Base-by-base conservation (phyloP, 2,888 invertebrate genomes). In the Taenaris catops region DNA sequence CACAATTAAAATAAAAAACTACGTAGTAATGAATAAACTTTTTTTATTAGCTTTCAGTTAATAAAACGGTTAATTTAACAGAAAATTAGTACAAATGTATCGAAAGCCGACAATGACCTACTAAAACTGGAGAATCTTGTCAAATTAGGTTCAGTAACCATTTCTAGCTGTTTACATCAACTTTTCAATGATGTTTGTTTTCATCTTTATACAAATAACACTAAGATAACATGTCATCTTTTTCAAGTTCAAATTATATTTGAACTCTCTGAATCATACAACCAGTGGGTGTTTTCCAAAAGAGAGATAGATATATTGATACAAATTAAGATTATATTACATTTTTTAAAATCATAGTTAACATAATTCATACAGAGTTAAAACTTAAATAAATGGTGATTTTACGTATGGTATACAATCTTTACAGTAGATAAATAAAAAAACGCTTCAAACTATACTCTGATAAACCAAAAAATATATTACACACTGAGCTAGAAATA, bases 1-100 rank as follows among this genome's bases (percentile, higher is more conserved):
- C n/a, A n/a, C n/a, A n/a, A n/a, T n/a, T n/a, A n/a, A n/a, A n/a
- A n/a, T n/a, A n/a, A n/a, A n/a, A n/a, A n/a, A n/a, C n/a, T n/a
- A n/a, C n/a, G n/a, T n/a, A n/a, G 14, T 35, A 9, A 18, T 44
- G 25, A 41, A 32, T 44, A 44, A 41, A 45, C 32, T 41, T 58
- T 43, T 66, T 80, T 81, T 76, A 80, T 76, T 80, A 75, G 73
- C 70, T 67, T 79, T 72, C 79, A 73, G 74, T 79, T 83, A 80
- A 70, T 80, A 79, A 28, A 79, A 78, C 58, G 58, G 63, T 74
- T 71, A 75, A 60, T 64, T 63, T 55, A 71, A 74, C 63, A 71
- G 46, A 71, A 63, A 61, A 61, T 58, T 60, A 61, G 61, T 75
- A 67, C 51, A 65, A 69, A 73, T 60, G 58, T 69, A 61, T 63